These are phyloP conservation scores for Heliocidaris tuberculata DNA, from an alignment of 35 echinoderm and acorn worm species.

Conservation along the genomic window DNA sequence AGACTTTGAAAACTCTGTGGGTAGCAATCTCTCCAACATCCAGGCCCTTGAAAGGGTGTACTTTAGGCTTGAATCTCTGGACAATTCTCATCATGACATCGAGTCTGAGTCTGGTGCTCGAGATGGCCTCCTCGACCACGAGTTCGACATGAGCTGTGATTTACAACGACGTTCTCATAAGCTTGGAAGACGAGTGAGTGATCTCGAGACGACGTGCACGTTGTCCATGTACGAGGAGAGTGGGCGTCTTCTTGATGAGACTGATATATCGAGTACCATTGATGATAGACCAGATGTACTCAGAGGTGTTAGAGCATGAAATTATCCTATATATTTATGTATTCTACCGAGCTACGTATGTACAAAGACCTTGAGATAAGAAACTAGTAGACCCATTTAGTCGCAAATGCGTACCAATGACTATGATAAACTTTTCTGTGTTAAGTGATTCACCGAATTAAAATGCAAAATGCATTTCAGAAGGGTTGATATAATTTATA, in stretches of 20 bases:
- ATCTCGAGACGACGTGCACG: slow-evolving; percentile 36
- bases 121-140: slow-evolving; percentile 19
- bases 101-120: slow-evolving; percentile 18
- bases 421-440: no score
- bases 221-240: slow-evolving; percentile 30
- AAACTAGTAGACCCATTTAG: no score
- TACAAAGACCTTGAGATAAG: no score
- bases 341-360: no score
- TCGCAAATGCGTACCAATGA: no score
- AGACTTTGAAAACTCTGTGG: slow-evolving; percentile 34
- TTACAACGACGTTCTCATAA: neutral
- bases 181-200: neutral
- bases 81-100: neutral
- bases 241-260: slow-evolving; percentile 17
- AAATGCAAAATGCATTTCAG: no score
- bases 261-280: neutral
- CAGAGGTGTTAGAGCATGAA: neutral
- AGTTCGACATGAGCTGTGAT: slow-evolving; percentile 38
- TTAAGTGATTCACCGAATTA: no score
- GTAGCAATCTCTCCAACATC: neutral
- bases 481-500: no score
- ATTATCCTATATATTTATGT: no score
- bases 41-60: slow-evolving; percentile 20
- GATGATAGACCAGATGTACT: slow-evolving; percentile 40
- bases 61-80: slow-evolving; percentile 31